Base-by-base conservation (phyloP, 1,140 invertebrate genomes). In the Drosophila watanabei region DNA sequence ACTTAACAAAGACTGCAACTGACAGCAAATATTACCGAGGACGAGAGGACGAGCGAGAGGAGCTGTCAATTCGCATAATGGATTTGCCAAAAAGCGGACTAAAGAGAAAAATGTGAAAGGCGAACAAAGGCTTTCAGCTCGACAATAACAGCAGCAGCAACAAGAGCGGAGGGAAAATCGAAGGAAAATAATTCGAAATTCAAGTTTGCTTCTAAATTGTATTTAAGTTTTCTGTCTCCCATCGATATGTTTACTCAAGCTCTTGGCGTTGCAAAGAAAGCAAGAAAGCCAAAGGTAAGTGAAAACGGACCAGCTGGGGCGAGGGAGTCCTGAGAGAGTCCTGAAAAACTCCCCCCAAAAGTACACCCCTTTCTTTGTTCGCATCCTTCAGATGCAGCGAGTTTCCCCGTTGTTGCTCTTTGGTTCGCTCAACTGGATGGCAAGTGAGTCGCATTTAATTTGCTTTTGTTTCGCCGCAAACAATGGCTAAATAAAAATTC, bases 31-130 rank as follows among this genome's bases (percentile, higher is more conserved):
- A 92, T 91, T 89, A 81, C 75, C 65, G 65, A 68, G 51, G 16
- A 32, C 20, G 68, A 24, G 28, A 66, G 63, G 45, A 51, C 32
- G 65, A 66, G 63, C 30, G 66, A 51, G 68, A 43, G 69, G 77
- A 87, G 85, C 84, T 92, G 89, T 92, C 89, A 92, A 92, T 92
- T 92, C 84, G 91, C 75, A 92, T 89, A 92, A 92, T 92, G 89
- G 84, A 86, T 92, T 92, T 92, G 82, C 84, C 85, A 86, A 89
- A 83, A 91, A 84, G 76, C 70, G 76, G 64, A 79, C 66, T 61
- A 72, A 71, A 80, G 70, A 75, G 78, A 63, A 66, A 82, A 75
- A 82, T 85, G 65, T 86, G 75, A 89, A 90, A 82, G 72, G 75
- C 71, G 57, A 70, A 80, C 81, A 90, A 80, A 73, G 81, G 86